Percentiles rank a stretch among this genome's conserved stretches.
Conservation (phyloP, 2,888 invertebrate genomes). For the Nysson spinosus region DNA sequence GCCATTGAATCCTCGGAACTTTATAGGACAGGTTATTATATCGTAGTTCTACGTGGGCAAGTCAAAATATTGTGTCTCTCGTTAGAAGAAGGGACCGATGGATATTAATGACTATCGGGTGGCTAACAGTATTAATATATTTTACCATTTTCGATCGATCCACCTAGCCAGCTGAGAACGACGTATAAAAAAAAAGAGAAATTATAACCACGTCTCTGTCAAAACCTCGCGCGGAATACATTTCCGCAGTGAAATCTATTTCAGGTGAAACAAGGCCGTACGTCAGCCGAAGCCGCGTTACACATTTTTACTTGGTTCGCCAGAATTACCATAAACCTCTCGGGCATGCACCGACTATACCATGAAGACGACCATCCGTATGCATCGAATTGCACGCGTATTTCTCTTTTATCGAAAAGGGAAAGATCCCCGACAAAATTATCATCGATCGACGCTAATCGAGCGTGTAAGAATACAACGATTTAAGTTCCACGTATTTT, state of each 20-base stretch:
- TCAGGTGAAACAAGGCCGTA: conserved; percentile 57
- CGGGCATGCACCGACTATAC: conserved; percentile 30
- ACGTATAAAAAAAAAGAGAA: conserved; percentile 19
- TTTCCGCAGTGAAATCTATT: conserved; percentile 55
- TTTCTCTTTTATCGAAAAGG: background rate
- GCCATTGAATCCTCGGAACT: too few relatives aligned
- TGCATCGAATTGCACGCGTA: conserved; percentile 6
- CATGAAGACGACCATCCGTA: conserved; percentile 15
- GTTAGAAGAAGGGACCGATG: too few relatives aligned
- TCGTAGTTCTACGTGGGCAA: too few relatives aligned
- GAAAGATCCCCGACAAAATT: conserved; percentile 12
- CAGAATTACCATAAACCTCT: conserved; percentile 55
- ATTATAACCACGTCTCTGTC: conserved; percentile 31
- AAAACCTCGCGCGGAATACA: conserved; percentile 44
- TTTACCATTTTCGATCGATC: conserved; percentile 1
- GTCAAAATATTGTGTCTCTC: too few relatives aligned
- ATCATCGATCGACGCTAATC: conserved; percentile 40
- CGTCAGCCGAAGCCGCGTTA: conserved; percentile 49
- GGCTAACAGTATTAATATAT: background rate
- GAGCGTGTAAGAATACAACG: conserved; percentile 37
- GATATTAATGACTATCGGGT: too few relatives aligned
- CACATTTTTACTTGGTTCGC: conserved; percentile 49
- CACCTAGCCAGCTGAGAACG: too few relatives aligned
- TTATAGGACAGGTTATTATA: too few relatives aligned
- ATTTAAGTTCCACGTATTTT: conserved; percentile 49